phyloP scores from a whole-genome alignment of 2,113 vertebrate genomes.

The Urocitellus parryii region DNA sequence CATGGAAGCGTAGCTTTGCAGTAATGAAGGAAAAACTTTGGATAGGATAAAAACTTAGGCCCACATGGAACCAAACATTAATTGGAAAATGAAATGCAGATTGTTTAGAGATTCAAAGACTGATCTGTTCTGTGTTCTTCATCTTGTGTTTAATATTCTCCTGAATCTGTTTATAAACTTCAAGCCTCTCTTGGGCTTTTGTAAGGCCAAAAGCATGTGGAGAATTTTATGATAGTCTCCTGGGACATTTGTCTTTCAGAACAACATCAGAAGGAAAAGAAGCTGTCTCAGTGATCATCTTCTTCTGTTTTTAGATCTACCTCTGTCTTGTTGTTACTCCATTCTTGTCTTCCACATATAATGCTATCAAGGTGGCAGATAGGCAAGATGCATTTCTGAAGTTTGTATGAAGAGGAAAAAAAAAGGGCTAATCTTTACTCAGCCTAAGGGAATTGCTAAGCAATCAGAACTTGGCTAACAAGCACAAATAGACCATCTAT shows the following conservation, averaged over 20 bases:
- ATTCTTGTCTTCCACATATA: neutral
- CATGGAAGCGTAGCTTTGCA: neutral
- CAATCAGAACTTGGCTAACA: slow-evolving; percentile 59
- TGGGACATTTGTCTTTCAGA: neutral
- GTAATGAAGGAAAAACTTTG: neutral
- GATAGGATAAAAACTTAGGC: neutral
- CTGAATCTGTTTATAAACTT: neutral
- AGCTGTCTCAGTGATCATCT: neutral
- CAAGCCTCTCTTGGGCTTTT: neutral
- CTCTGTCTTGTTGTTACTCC: neutral
- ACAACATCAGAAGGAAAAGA: neutral
- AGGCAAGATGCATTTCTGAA: neutral
- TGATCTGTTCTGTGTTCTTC: neutral
- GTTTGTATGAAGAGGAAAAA: neutral
- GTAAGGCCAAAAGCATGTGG: slow-evolving; percentile 54
- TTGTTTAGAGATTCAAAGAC: neutral
- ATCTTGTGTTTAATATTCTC: neutral
- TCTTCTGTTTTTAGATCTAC: slow-evolving; percentile 23
- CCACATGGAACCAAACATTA: neutral
- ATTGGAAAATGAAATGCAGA: neutral
- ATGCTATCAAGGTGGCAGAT: neutral
- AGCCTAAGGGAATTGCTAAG: slow-evolving; percentile 44
- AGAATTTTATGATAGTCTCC: slow-evolving; percentile 17
- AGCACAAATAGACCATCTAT: slow-evolving; percentile 69
- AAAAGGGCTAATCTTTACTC: slow-evolving; percentile 12